phyloP scores from a whole-genome alignment of 2,113 vertebrate species.

The Ovis aries region DNA sequence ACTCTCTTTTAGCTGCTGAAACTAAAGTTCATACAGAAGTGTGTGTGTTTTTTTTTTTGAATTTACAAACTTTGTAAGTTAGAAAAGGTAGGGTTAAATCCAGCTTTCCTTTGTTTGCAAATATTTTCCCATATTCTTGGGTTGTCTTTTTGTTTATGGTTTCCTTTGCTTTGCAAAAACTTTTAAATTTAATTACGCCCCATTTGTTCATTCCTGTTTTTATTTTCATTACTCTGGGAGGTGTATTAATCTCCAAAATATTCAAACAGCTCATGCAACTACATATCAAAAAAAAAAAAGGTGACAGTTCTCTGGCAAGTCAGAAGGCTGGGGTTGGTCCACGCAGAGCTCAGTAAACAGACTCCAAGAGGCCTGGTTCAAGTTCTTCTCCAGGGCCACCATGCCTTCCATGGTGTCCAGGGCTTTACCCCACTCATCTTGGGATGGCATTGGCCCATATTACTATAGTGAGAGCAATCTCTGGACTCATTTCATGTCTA shows the following conservation, averaged over 20 bases:
- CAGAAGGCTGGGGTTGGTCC: no score
- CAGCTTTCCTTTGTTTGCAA: neutral
- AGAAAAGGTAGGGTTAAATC: neutral
- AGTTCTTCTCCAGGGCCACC: no score
- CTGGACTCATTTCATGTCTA: neutral
- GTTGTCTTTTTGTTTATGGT: neutral
- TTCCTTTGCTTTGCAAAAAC: neutral
- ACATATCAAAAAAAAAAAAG: neutral
- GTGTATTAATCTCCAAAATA: neutral
- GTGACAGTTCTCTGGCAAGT: neutral
- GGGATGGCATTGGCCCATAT: neutral
- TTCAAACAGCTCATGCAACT: neutral
- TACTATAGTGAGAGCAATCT: neutral
- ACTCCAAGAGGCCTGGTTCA: neutral
- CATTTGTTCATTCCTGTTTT: neutral
- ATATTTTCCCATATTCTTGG: neutral
- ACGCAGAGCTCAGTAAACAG: neutral
- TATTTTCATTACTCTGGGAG: neutral
- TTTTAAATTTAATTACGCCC: neutral
- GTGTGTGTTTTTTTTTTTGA: neutral
- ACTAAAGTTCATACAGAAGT: neutral
- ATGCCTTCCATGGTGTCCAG: neutral
- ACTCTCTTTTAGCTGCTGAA: neutral
- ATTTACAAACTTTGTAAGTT: neutral
- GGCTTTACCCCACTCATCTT: no score